Conservation (phyloP, 2,113 vertebrate genomes). For the Spilogale gracilis region DNA sequence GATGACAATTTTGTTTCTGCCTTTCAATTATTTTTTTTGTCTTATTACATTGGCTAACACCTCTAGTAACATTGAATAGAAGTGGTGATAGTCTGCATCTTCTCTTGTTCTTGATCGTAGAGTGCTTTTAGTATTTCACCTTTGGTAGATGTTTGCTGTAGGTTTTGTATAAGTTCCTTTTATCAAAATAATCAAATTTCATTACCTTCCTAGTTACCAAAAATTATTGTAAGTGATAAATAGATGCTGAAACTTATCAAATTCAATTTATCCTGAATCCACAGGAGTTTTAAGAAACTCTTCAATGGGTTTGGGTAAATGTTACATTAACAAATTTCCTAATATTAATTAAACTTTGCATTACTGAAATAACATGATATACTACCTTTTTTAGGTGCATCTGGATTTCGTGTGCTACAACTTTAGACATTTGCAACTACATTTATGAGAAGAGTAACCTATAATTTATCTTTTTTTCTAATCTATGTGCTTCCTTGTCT, state of each 20-base stretch:
- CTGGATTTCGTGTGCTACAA: background rate
- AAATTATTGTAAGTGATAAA: constrained; percentile 24
- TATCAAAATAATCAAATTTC: background rate
- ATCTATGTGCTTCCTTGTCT: background rate
- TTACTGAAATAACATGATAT: background rate
- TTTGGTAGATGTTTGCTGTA: background rate
- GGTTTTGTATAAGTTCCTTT: background rate
- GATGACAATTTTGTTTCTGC: background rate
- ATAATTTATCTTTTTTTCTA: background rate
- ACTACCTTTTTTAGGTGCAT: background rate
- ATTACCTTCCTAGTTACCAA: background rate
- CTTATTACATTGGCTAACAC: background rate
- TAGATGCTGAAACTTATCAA: background rate
- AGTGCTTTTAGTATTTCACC: background rate
- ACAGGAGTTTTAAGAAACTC: background rate
- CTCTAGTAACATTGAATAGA: background rate
- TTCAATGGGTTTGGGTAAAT: background rate
- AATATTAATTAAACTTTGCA: constrained; percentile 4
- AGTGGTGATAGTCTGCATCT: background rate
- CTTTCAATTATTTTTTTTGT: background rate
- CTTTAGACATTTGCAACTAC: background rate
- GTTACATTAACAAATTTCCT: background rate
- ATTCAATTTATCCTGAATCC: constrained; percentile 39
- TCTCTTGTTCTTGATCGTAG: background rate
- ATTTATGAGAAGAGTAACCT: background rate